Percentiles rank a stretch among this genome's conserved stretches.
These are phyloP conservation scores for Calidris pygmaea DNA, from an alignment of 2,113 vertebrate species.

Conservation along the genomic window DNA sequence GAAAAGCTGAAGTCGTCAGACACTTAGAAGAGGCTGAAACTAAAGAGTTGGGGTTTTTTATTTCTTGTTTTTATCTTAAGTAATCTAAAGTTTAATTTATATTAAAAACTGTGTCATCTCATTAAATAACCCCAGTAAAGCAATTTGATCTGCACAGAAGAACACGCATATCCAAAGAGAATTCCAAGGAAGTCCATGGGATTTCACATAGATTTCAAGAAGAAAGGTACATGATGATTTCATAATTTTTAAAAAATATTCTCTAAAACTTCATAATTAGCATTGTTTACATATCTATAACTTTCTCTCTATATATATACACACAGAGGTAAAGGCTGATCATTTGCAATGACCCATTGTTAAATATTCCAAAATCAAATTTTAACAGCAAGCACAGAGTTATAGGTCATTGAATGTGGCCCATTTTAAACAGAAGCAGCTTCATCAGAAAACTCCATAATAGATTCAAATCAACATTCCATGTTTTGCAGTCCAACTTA, in stretches of 20 bases:
- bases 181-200: not conserved
- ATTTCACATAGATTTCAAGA: not conserved
- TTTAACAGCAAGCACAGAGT: not conserved
- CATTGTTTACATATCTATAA: not conserved
- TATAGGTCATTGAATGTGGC: not conserved
- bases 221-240: not conserved
- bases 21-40: not conserved
- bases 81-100: not conserved
- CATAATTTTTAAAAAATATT: not conserved
- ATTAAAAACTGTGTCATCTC: not conserved
- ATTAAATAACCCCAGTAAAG: not conserved
- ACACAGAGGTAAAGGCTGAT: not conserved
- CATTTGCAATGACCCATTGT: not conserved
- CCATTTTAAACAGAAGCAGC: not conserved
- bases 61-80: not conserved
- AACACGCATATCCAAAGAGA: not conserved
- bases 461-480: not conserved
- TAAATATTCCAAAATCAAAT: not conserved
- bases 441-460: not conserved
- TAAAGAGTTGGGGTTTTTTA: accelerated
- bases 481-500: not conserved
- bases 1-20: not conserved
- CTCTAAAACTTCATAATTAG: not conserved
- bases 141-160: not conserved
- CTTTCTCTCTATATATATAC: not conserved